Evolutionary conservation across 2,113 vertebrate genomes (phyloP), one percentile per base, ranked within the genome.

Genomic region (Rhipidura dahli): DNA sequence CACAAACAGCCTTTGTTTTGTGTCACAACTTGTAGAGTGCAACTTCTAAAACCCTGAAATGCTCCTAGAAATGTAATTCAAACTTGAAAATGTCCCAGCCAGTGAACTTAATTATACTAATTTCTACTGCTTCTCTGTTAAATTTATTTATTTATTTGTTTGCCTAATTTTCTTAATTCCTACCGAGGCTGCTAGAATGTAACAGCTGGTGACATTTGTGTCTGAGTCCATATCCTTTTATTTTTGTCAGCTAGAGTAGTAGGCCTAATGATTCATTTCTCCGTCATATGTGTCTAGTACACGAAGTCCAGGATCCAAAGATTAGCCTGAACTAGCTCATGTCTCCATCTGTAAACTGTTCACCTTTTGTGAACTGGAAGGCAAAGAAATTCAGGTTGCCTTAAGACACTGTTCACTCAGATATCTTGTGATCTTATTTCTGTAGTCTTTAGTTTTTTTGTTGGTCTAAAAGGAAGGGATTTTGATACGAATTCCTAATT

Each of bases 181-280:
- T 83, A 26, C 76, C 66, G 57, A 83, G 54, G 14, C 7, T 88
- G 20, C 30, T 54, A 86, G 7, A 22, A 54, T n/a, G 11, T 64
- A 86, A 83, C 86, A 96, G 72, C 77, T 84, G 89, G 30, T 91
- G 87, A 82, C 78, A 95, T 93, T 95, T 94, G 27, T 71, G 39
- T 59, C 35, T 93, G 42, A 92, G 31, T 87, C 71, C 39, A 53
- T 63, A 79, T 92, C 40, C n/a, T 68, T 49, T 13, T 71, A 64
- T 87, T 91, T 90, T 91, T 82, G 76, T 93, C 71, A 72, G 44
- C 21, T 87, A 73, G 9, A 59, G 11, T 30, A 70, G 39, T 15
- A 86, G 63, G 73, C 45, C 37, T 83, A 76, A 80, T 92, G 88
- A 94, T 81, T 93, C 51, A 95, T 91, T 93, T 31, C 44, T 81